These are phyloP conservation scores for Pocota personata DNA, from an alignment of 2,888 invertebrate species.

Conservation along the genomic window DNA sequence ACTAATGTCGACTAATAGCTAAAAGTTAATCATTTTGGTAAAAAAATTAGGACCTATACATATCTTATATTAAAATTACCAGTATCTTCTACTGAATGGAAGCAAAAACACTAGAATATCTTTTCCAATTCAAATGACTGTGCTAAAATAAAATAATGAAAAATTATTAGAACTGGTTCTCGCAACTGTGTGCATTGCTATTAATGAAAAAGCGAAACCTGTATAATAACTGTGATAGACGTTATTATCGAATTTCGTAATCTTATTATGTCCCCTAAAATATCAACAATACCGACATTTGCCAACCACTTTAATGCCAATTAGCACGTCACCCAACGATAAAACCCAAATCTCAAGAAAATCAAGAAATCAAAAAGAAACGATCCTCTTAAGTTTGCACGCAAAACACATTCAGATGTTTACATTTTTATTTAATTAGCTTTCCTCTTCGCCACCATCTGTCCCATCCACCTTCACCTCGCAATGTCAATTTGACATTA, in stretches of 20 bases:
- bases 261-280: not conserved
- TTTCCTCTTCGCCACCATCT: not conserved
- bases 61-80: no score
- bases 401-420: conserved; percentile 4
- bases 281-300: not conserved
- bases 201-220: conserved; percentile 2
- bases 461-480: not conserved
- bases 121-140: not conserved
- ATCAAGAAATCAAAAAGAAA: not conserved
- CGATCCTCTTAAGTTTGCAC: not conserved
- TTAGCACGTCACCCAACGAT: not conserved
- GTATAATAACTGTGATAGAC: not conserved
- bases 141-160: not conserved
- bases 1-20: no score
- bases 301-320: not conserved
- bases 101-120: no score
- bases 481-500: conserved; percentile 24
- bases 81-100: no score
- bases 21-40: no score
- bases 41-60: no score
- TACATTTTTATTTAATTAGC: not conserved
- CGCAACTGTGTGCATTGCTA: not conserved
- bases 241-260: not conserved
- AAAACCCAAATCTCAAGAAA: not conserved
- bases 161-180: conserved; percentile 3